These are phyloP conservation scores for Diarsia mendica DNA, from an alignment of 2,888 invertebrate species.

Conservation along the genomic window DNA sequence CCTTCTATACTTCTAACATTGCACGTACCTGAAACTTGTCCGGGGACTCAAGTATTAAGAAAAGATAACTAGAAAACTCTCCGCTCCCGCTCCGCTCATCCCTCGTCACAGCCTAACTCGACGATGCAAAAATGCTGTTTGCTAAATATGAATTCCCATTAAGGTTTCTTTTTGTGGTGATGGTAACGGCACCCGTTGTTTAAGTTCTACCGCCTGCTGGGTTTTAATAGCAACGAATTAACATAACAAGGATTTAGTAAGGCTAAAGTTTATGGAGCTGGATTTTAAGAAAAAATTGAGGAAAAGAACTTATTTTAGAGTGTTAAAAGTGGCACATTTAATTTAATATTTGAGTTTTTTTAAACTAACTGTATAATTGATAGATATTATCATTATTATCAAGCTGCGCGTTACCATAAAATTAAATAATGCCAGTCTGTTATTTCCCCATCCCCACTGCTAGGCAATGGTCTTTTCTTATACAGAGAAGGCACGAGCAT, in stretches of 20 bases:
- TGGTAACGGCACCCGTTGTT: constrained; percentile 57
- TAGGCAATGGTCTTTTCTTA: too few species aligned
- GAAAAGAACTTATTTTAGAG: not conserved
- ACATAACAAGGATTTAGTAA: constrained; percentile 50
- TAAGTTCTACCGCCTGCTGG: constrained; percentile 49
- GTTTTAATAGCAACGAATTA: constrained; percentile 60
- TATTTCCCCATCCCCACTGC: too few species aligned
- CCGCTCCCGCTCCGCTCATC: constrained; percentile 33
- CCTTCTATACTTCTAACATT: too few species aligned
- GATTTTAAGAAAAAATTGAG: not conserved
- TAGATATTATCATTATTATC: too few species aligned
- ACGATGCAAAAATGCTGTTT: constrained; percentile 73
- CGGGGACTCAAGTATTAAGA: too few species aligned
- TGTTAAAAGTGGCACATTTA: not conserved
- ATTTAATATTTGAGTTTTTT: not conserved
- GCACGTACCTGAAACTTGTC: too few species aligned
- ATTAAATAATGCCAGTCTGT: too few species aligned
- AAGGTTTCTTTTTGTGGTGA: constrained; percentile 67
- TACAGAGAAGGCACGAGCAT: too few species aligned
- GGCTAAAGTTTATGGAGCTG: constrained; percentile 19
- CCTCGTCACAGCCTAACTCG: not conserved
- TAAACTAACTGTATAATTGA: too few species aligned
- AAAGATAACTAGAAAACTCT: too few species aligned
- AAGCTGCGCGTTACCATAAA: too few species aligned
- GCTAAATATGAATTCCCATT: constrained; percentile 79